phyloP scores from a whole-genome alignment of 2,797 vertebrate species.

The Denticeps clupeoides region DNA sequence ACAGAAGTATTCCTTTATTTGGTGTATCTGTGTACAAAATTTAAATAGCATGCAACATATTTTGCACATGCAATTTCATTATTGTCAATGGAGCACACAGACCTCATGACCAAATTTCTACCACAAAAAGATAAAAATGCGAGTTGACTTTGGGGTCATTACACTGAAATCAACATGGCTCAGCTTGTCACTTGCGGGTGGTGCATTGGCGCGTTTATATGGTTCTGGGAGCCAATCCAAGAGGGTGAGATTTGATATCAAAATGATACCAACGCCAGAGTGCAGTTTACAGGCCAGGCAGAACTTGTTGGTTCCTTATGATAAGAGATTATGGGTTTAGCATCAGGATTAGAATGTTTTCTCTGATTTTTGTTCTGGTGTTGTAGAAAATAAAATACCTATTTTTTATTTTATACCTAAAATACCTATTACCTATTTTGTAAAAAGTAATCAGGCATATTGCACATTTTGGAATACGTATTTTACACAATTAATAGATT shows the following conservation, averaged over 20 bases:
- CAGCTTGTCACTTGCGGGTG: neutral
- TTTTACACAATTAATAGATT: no score
- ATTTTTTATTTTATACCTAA: no score
- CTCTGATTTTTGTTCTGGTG: neutral
- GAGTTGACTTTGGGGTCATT: neutral
- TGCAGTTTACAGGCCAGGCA: neutral
- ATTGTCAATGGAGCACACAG: no score
- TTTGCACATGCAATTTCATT: no score
- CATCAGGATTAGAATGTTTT: neutral
- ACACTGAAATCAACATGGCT: neutral
- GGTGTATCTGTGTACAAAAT: no score
- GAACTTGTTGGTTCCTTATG: neutral
- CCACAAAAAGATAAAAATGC: neutral
- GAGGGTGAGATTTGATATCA: constrained; percentile 17
- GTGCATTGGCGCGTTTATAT: constrained; percentile 14
- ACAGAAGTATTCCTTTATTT: no score
- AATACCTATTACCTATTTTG: no score
- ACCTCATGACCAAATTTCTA: no score
- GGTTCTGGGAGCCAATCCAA: constrained; percentile 12
- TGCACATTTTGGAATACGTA: no score
- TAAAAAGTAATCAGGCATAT: no score
- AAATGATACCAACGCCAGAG: constrained; percentile 9
- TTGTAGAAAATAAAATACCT: no score
- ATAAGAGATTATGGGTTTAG: neutral
- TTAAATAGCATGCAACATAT: no score